Base-by-base conservation (phyloP, 2,888 invertebrate species). In the Lycocerus yunnanus region DNA sequence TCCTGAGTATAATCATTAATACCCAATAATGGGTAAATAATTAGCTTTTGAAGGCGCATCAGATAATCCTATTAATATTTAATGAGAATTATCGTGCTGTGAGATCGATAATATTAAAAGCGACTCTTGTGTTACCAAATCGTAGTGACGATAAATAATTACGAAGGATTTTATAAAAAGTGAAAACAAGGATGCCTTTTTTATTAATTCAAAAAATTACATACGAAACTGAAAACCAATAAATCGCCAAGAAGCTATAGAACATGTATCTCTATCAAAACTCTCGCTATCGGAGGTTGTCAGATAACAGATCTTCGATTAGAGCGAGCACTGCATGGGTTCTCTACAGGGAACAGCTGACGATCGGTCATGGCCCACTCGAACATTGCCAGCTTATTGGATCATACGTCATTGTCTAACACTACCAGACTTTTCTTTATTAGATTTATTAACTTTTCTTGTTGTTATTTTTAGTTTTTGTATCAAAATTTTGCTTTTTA, bases 291-390 rank as follows among this genome's bases (percentile, higher is more conserved):
- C 77, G 78, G 77, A 68, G 73, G 81, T 82, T 82, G 84, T 83
- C 84, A 84, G 85, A 85, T 84, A 85, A 84, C 84, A 84, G 84
- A 85, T 85, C 84, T 85, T 84, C 85, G 85, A 85, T 85, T 85
- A 84, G 84, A 84, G 84, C 81, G 81, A 81, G 84, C 85, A 78
- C 85, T 80, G 85, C 85, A 84, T 85, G 85, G 80, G 84, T 77
- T 82, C 85, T 74, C 84, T 78, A 84, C 84, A 81, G 84, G 84
- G 80, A 83, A 84, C 85, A 85, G 85, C 85, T 85, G 85, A 85
- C 85, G 85, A 85, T 85, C 85, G 85, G 84, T 85, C 85, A 85
- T 85, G 84, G 84, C 85, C 85, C 85, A 85, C 85, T 85, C 85
- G 85, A 85, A 84, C 83, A 82, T 82, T 81, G 83, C 84, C 83